Base-by-base conservation (phyloP, 2,113 vertebrate species). In the Rhea americana region DNA sequence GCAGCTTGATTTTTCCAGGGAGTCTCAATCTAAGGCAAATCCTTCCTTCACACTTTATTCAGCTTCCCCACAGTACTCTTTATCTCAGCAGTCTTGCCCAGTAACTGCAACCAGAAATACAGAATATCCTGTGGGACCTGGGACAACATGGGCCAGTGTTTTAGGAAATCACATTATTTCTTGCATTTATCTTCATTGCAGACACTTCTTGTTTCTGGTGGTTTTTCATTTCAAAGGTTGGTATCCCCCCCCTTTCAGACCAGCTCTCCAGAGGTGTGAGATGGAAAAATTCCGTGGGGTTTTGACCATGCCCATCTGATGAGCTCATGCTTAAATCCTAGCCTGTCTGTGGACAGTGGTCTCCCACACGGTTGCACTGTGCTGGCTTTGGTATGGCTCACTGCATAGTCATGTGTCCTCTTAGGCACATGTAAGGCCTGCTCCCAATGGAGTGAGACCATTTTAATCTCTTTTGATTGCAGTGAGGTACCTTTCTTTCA, bases 171-270 rank as follows among this genome's bases (percentile, higher is more conserved):
- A 55, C 41, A 13, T 71, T 13, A 71, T 30, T 65, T 41, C 35
- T 68, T 43, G n/a, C 61, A 63, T 61, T 37, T 8, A 0, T 13
- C 67, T 79, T 45, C 68, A 61, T 0, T 37, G 75, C 2, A n/a
- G 71, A 55, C 45, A 80, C 39, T 32, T 93, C 68, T 53, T 75
- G 66, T 65, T 84, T 71, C 47, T 77, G 65, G 45, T 25, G 26
- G 13, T 25, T 39, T 77, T 83, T 63, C 4, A 50, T 63, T 63
- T 55, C n/a, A 30, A 50, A 53, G 35, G 28, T 35, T 3, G 62
- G 13, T 21, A 50, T 35, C 62, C 41, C 59, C 41, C 59, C 32
- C 50, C 5, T 67, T 77, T 56, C 53, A 77, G 35, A 82, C 7
- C 32, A 48, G 35, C 16, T 82, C 13, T 71, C 41, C 82, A 51